A percentile compares a stretch with the other conserved stretches of the same genome.
Evolutionary conservation across 1,140 invertebrate species (phyloP).

Genomic region (Camponotus floridanus): DNA sequence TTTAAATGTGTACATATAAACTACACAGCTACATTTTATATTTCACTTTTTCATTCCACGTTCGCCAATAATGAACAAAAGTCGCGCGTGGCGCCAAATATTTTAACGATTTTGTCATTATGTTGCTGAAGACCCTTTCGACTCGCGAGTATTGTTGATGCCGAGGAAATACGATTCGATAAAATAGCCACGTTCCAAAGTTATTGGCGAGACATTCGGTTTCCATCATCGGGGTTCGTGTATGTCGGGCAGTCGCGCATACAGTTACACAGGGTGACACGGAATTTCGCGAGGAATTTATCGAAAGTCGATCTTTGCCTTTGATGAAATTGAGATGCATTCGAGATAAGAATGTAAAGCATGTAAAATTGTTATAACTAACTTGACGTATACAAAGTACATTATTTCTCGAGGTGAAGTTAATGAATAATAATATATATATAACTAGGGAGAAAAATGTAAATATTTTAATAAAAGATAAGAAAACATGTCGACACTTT

Average conservation of each 20-base stretch:
- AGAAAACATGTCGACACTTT: background rate
- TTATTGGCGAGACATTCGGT: conserved; percentile 43
- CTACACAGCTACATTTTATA: background rate
- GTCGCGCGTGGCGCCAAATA: background rate
- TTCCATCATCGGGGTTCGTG: conserved; percentile 17
- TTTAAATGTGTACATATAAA: conserved; percentile 19
- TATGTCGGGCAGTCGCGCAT: background rate
- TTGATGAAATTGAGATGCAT: conserved; percentile 6
- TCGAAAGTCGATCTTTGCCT: background rate
- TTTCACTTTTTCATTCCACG: background rate
- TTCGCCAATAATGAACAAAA: background rate
- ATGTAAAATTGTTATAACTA: background rate
- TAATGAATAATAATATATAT: background rate
- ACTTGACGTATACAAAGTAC: background rate
- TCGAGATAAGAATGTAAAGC: background rate
- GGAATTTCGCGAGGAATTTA: conserved; percentile 37
- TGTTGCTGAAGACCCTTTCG: too few species aligned
- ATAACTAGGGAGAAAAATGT: background rate
- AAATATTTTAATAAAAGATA: background rate
- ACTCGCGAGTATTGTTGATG: background rate
- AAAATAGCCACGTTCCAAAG: conserved; percentile 38
- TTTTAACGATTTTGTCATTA: conserved; percentile 52
- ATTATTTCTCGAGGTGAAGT: background rate
- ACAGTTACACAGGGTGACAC: conserved; percentile 10
- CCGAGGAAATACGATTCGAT: conserved; percentile 38